phyloP scores from a whole-genome alignment of 2,888 invertebrate species.

The Spisula subtruncata region DNA sequence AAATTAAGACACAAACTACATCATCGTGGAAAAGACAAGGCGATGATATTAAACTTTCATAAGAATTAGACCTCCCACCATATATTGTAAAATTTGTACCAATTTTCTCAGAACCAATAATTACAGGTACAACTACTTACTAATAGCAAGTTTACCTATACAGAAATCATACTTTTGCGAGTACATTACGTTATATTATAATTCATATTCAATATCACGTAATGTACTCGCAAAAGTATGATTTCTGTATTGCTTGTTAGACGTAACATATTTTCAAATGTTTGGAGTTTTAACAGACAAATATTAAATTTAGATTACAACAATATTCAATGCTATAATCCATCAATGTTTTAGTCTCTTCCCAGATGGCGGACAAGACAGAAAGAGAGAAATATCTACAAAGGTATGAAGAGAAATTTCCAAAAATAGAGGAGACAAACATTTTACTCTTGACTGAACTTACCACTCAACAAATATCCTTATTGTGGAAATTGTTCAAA shows the following conservation, averaged over 20 bases:
- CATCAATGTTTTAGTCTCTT: neutral
- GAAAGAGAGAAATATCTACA: neutral
- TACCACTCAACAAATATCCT: conserved; percentile 64
- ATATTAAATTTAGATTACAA: neutral
- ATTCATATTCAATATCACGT: too few relatives aligned
- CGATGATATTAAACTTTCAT: neutral
- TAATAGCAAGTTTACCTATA: too few relatives aligned
- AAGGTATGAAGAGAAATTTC: neutral
- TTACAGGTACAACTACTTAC: too few relatives aligned
- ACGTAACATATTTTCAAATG: neutral
- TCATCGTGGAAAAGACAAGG: conserved; percentile 12
- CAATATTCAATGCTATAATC: neutral
- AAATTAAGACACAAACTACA: neutral
- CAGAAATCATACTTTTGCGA: too few relatives aligned
- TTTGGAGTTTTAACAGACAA: neutral
- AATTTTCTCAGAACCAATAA: too few relatives aligned
- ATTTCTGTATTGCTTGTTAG: too few relatives aligned
- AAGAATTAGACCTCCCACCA: neutral
- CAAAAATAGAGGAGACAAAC: neutral
- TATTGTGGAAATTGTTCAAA: conserved; percentile 29
- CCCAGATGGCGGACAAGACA: neutral
- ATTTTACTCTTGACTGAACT: conserved; percentile 36
- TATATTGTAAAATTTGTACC: too few relatives aligned
- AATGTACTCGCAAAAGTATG: too few relatives aligned
- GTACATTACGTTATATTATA: too few relatives aligned